These are phyloP conservation scores for Potamilus streckersoni DNA, from an alignment of 1,140 invertebrate genomes.

Conservation along the genomic window DNA sequence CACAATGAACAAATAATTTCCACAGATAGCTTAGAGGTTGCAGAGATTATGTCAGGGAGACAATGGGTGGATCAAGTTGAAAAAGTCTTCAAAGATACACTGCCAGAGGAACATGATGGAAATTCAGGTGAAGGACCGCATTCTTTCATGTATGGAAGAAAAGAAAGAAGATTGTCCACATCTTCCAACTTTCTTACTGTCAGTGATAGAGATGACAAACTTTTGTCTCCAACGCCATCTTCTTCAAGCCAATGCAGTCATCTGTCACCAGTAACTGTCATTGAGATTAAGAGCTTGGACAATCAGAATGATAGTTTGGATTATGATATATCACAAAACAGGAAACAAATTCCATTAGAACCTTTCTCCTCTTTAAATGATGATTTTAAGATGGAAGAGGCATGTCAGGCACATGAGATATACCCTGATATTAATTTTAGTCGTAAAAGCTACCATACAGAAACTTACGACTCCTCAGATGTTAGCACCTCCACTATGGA, in stretches of 20 bases:
- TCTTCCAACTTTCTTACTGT: neutral
- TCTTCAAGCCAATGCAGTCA: constrained; percentile 46
- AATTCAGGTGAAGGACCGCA: constrained; percentile 1
- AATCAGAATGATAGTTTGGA: constrained; percentile 60
- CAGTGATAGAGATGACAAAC: constrained; percentile 19
- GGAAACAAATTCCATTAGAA: no score
- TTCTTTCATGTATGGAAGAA: no score
- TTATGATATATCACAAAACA: constrained; percentile 35
- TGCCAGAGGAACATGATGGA: constrained; percentile 2
- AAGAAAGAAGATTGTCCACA: no score
- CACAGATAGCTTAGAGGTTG: constrained; percentile 53
- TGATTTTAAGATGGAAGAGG: no score
- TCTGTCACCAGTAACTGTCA: constrained; percentile 59
- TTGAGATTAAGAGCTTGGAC: constrained; percentile 55
- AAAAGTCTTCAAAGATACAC: neutral
- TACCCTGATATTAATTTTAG: no score
- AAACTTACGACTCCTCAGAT: no score
- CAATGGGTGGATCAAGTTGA: no score
- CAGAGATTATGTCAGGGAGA: constrained; percentile 42
- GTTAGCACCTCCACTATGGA: no score
- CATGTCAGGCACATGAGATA: no score
- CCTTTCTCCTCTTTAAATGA: no score
- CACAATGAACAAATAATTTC: constrained; percentile 21
- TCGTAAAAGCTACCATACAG: no score
- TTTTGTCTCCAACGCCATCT: constrained; percentile 38